Conservation (phyloP, 2,888 invertebrate genomes). For the Hemithea aestivaria region DNA sequence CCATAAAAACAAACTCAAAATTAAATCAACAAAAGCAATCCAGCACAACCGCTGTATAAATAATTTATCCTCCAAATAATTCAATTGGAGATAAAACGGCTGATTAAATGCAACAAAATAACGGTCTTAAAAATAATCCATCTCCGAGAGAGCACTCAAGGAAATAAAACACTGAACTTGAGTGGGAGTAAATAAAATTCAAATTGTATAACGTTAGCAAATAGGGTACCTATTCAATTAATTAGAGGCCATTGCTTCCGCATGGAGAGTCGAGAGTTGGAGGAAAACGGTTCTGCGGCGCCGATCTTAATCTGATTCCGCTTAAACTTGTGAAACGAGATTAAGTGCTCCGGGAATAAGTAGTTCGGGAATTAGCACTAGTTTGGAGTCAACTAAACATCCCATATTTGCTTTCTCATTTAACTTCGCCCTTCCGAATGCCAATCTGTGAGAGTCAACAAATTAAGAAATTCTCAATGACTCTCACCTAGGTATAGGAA, state of each 20-base stretch:
- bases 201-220: slow-evolving; percentile 23
- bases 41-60: background rate
- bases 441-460: slow-evolving; percentile 40
- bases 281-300: slow-evolving; percentile 15
- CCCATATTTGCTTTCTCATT: slow-evolving; percentile 66
- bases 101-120: slow-evolving; percentile 20
- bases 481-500: no score
- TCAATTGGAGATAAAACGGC: slow-evolving; percentile 3
- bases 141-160: slow-evolving; percentile 24
- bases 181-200: slow-evolving; percentile 27
- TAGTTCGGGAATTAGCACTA: slow-evolving; percentile 56
- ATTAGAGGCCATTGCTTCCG: slow-evolving; percentile 20
- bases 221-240: slow-evolving; percentile 22
- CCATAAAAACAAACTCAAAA: no score
- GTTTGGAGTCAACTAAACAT: slow-evolving; percentile 53
- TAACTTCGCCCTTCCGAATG: slow-evolving; percentile 52
- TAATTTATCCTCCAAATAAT: slow-evolving; percentile 1
- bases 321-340: slow-evolving; percentile 45
- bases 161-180: slow-evolving; percentile 24
- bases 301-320: slow-evolving; percentile 36
- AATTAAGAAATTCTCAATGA: no score
- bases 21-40: no score
- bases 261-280: slow-evolving; percentile 8
- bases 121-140: slow-evolving; percentile 16
- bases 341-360: slow-evolving; percentile 60